Conservation (phyloP, 2,888 invertebrate species). For the Eurois occulta region DNA sequence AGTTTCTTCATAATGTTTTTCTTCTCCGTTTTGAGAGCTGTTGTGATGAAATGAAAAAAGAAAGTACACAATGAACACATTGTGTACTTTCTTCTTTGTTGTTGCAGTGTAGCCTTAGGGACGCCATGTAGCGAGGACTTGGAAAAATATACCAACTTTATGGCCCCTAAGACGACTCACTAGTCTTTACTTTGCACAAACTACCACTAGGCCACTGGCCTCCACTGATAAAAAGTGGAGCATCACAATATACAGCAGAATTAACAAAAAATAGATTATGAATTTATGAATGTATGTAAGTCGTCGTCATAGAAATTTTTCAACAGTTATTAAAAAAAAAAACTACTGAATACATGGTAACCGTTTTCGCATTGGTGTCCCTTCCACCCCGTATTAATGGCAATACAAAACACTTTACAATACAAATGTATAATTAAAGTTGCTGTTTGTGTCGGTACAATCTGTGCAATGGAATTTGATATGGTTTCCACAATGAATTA, state of each 20-base stretch:
- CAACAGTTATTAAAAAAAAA: too few species aligned
- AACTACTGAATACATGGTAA: too few species aligned
- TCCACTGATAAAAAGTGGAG: neutral
- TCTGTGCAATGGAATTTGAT: neutral
- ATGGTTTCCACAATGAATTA: neutral
- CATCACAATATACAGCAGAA: neutral
- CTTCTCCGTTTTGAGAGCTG: neutral
- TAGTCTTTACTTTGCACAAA: neutral
- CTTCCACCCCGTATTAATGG: too few species aligned
- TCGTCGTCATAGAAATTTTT: too few species aligned
- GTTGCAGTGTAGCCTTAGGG: neutral
- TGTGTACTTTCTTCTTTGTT: too few species aligned
- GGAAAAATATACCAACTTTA: neutral
- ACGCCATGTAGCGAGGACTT: neutral
- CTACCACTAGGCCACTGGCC: neutral
- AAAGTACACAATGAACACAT: too few species aligned
- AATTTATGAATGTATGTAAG: neutral
- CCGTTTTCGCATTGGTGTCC: too few species aligned
- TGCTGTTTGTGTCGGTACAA: neutral
- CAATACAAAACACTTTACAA: neutral
- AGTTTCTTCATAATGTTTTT: neutral
- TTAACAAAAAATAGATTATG: neutral
- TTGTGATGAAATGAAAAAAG: neutral
- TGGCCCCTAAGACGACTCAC: neutral
- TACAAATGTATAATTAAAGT: neutral